Evolutionary conservation across 2,888 invertebrate genomes (phyloP), one percentile per base, ranked within the genome.

Genomic region (Pyrgus malvae): DNA sequence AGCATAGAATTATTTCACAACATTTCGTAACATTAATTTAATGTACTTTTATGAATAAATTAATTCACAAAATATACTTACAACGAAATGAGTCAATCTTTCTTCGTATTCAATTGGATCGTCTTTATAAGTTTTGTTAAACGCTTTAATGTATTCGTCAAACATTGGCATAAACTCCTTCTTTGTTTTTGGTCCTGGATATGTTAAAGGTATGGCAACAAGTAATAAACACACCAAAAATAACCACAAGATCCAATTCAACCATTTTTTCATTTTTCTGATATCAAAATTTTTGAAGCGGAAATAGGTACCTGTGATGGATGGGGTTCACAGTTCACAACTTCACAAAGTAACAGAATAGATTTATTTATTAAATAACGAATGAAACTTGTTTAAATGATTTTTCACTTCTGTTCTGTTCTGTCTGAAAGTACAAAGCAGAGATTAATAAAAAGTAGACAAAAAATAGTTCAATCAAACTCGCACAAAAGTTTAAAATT

Each of bases 31-130:
- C 9, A 7, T 31, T 1, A 11, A 11, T 31, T 2, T 33, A 12
- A 12, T 14, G 11, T 11, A 1, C 31, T 33, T 63, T 48, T 25
- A n/a, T 40, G 1, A 21, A 35, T 7, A 1, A n/a, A 9, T 0
- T 12, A 40, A 11, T 42, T 16, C 27, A 14, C n/a, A 6, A 9
- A 16, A 48, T 17, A 48, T 17, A 73, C 82, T 79, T 76, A 92
- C 92, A 78, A 91, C 78, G 70, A 92, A 93, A 63, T 90, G 85
- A 56, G 84, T 72, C 59, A 91, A 89, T 65, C 92, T 83, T 4
- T 76, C 72, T 38, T 76, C 69, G 64, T 92, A 92, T 69, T 92
- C 91, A 2, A 74, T 77, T 0, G 83, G 76, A 53, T 79, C 80
- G 56, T 76, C 69, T 65, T 72, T 75, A 66, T 93, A 93, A 64